Evolutionary conservation across 2,113 vertebrate genomes (phyloP).

Genomic region (Morone saxatilis): DNA sequence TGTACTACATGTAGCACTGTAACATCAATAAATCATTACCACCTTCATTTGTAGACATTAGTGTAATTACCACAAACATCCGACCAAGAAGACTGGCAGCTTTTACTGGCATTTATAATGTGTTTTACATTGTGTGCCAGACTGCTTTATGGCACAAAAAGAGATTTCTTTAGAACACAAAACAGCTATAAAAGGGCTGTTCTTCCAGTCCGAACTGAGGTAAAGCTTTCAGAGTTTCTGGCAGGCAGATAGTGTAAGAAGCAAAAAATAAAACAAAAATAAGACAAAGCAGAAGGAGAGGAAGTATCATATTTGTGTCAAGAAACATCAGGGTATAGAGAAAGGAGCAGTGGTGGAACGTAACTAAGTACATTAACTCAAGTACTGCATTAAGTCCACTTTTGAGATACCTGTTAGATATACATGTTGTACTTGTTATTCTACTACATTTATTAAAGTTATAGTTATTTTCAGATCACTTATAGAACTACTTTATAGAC

Average conservation of each 20-base stretch:
- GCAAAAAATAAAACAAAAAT: slow-evolving; percentile 6
- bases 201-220: slow-evolving; percentile 9
- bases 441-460: not conserved
- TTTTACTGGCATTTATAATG: slow-evolving; percentile 29
- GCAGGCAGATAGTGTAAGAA: not conserved
- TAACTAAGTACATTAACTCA: not conserved
- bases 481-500: not conserved
- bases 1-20: slow-evolving; percentile 10
- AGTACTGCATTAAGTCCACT: not conserved
- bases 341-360: not conserved
- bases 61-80: slow-evolving; percentile 43
- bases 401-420: not conserved
- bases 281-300: slow-evolving; percentile 5
- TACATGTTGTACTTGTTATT: not conserved
- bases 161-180: slow-evolving; percentile 27
- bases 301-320: not conserved
- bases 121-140: slow-evolving; percentile 50
- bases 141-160: slow-evolving; percentile 22
- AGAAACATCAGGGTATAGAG: not conserved
- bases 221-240: slow-evolving; percentile 6
- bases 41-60: slow-evolving; percentile 41
- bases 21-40: slow-evolving; percentile 27
- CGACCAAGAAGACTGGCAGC: slow-evolving; percentile 41
- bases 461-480: not conserved
- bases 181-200: not conserved